phyloP scores from a whole-genome alignment of 2,797 vertebrate species.

The Semaprochilodus insignis region DNA sequence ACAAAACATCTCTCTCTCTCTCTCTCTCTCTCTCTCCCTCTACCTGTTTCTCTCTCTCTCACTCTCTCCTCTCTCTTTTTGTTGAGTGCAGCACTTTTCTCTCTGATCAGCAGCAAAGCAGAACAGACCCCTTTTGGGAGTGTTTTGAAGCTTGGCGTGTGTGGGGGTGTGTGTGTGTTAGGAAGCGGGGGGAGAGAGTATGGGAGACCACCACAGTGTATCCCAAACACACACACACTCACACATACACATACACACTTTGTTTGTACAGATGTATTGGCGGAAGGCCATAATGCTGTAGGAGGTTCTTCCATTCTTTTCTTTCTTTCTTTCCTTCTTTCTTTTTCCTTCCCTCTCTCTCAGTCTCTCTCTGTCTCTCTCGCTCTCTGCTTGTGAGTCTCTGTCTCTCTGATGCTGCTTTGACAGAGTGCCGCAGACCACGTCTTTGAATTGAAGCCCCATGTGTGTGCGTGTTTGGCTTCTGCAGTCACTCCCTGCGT shows the following conservation, averaged over 20 bases:
- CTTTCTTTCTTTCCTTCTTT: background rate
- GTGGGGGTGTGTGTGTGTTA: background rate
- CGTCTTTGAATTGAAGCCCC: slow-evolving; percentile 40
- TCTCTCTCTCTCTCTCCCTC: background rate
- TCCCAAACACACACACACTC: background rate
- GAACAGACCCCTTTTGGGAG: slow-evolving; percentile 5
- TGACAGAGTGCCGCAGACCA: slow-evolving; percentile 33
- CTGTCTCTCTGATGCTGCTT: slow-evolving; percentile 33
- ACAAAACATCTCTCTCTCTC: background rate
- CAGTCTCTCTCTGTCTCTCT: background rate
- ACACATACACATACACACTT: background rate
- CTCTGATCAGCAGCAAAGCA: slow-evolving; percentile 4
- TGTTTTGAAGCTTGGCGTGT: background rate
- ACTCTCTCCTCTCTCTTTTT: background rate
- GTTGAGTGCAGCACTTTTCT: slow-evolving; percentile 25
- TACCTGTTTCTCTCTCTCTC: background rate
- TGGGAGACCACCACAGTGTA: background rate
- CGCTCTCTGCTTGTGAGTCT: background rate
- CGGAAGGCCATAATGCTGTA: slow-evolving; percentile 16
- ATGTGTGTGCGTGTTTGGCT: slow-evolving; percentile 3
- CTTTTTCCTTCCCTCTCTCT: background rate
- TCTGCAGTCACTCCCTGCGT: background rate
- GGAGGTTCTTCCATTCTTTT: slow-evolving; percentile 17
- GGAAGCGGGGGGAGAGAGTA: background rate
- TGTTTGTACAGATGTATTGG: slow-evolving; percentile 55